A percentile compares a stretch with the other conserved stretches of the same genome.
phyloP scores from a whole-genome alignment of 2,888 invertebrate species.

The Heliconius ismenius region DNA sequence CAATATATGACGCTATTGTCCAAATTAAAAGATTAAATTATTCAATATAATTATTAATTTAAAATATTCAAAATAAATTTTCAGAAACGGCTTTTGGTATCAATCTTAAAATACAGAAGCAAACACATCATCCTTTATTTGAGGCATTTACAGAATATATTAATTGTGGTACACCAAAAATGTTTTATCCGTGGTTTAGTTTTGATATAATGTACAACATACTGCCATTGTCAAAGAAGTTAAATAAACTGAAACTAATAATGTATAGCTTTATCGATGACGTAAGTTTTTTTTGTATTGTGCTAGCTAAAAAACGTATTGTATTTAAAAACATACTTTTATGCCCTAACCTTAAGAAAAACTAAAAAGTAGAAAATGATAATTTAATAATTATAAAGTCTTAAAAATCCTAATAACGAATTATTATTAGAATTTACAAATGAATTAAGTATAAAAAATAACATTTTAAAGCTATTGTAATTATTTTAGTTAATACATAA shows the following conservation, averaged over 20 bases:
- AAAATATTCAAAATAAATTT: not conserved
- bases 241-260: not conserved
- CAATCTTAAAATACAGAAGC: conserved; percentile 2
- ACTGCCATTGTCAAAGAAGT: not conserved
- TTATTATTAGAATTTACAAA: no score
- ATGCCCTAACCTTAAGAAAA: no score
- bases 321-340: no score
- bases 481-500: conserved; percentile 9
- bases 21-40: no score
- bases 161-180: not conserved
- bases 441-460: no score
- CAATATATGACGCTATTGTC: no score
- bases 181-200: not conserved
- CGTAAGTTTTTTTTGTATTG: conserved; percentile 1
- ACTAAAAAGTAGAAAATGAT: no score
- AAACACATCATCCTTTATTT: not conserved
- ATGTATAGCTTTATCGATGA: conserved; percentile 9
- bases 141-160: not conserved
- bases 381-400: no score
- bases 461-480: no score
- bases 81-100: conserved; percentile 17
- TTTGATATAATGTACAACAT: not conserved
- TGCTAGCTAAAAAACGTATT: no score
- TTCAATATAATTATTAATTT: no score
- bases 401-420: no score